Evolutionary conservation across 1,140 invertebrate species (phyloP).

Genomic region (Vanessa atalanta): DNA sequence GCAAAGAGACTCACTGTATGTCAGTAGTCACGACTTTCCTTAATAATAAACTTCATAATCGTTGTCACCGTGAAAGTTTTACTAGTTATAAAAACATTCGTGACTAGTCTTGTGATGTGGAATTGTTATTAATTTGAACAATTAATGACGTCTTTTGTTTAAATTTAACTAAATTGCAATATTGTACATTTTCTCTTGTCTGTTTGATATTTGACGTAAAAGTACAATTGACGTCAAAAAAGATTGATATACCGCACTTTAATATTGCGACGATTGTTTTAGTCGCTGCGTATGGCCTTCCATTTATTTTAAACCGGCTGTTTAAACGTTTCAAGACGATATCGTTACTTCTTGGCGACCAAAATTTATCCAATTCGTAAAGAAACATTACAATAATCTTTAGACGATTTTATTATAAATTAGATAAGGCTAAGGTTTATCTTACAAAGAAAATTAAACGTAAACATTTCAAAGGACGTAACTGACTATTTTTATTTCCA

Average conservation of each 20-base stretch:
- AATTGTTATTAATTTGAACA: neutral
- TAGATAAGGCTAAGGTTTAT: no score
- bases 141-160: slow-evolving; percentile 1
- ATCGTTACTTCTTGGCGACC: slow-evolving; percentile 19
- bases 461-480: neutral
- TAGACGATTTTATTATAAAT: neutral
- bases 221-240: slow-evolving; percentile 15
- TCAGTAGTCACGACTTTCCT: slow-evolving; percentile 20
- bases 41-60: slow-evolving; percentile 20
- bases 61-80: slow-evolving; percentile 20
- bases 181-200: neutral
- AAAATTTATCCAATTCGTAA: slow-evolving; percentile 19
- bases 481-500: no score
- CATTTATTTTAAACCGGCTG: slow-evolving; percentile 35
- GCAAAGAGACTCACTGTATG: slow-evolving; percentile 2
- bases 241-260: slow-evolving; percentile 25
- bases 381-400: neutral
- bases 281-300: slow-evolving; percentile 12
- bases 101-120: slow-evolving; percentile 18
- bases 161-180: neutral
- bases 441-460: neutral
- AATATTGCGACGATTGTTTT: neutral
- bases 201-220: slow-evolving; percentile 19
- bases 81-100: slow-evolving; percentile 23
- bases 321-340: slow-evolving; percentile 35